Conservation (phyloP, 2,797 vertebrate genomes). For the Myotis findleyi region DNA sequence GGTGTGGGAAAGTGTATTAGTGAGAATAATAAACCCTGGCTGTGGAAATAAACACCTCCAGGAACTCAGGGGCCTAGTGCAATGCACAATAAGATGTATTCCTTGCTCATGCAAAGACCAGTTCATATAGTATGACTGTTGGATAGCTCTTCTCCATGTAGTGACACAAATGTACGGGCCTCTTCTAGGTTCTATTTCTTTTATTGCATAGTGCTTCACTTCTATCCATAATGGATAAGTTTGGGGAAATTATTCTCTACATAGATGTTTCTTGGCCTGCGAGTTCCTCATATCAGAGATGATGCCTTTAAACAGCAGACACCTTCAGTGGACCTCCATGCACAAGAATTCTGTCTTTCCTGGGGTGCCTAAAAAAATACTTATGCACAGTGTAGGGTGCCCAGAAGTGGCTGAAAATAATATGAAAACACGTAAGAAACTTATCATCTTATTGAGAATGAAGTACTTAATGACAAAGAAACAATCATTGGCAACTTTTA, state of each 20-base stretch:
- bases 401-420: not conserved
- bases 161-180: not conserved
- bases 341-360: not conserved
- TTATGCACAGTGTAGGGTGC: not conserved
- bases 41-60: not conserved
- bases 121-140: not conserved
- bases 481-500: not conserved
- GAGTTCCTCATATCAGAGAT: not conserved
- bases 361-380: not conserved
- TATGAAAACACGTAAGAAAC: not conserved
- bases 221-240: not conserved
- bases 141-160: not conserved
- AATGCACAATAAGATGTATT: not conserved
- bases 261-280: not conserved
- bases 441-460: not conserved
- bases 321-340: fast-evolving
- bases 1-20: not conserved
- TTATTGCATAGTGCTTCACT: not conserved
- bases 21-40: not conserved
- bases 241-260: not conserved
- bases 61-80: not conserved
- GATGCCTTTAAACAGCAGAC: not conserved
- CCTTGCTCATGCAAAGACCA: not conserved
- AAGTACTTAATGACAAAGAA: not conserved
- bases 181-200: not conserved